phyloP scores from a whole-genome alignment of 1,140 invertebrate genomes.

The Homalodisca vitripennis region DNA sequence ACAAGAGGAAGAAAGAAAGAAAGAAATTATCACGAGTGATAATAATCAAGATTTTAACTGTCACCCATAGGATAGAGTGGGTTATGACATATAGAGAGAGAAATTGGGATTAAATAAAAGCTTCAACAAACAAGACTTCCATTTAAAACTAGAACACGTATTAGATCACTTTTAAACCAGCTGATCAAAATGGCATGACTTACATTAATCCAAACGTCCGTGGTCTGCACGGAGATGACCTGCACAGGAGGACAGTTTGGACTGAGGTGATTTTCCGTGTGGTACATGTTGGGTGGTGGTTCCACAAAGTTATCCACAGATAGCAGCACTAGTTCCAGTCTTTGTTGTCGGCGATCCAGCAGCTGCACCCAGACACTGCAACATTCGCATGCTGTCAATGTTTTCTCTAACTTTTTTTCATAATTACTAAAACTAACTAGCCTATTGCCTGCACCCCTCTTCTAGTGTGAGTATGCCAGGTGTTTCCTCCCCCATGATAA shows the following conservation, averaged over 20 bases:
- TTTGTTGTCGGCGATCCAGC: constrained; percentile 80
- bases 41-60: too few species aligned
- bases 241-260: constrained; percentile 50
- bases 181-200: constrained; percentile 25
- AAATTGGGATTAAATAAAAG: background rate
- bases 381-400: constrained; percentile 37
- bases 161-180: background rate
- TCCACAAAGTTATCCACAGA: constrained; percentile 72
- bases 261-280: constrained; percentile 31
- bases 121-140: background rate
- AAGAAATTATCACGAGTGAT: too few species aligned
- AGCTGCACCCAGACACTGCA: constrained; percentile 87
- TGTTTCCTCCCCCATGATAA: too few species aligned
- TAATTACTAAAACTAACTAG: background rate
- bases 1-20: too few species aligned
- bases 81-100: too few species aligned
- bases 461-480: too few species aligned
- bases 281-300: constrained; percentile 49
- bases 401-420: background rate
- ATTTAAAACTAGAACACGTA: background rate
- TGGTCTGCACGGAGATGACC: constrained; percentile 60
- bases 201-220: constrained; percentile 81
- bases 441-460: background rate
- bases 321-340: constrained; percentile 71
- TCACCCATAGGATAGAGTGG: too few species aligned